Conservation (phyloP, 2,888 invertebrate species). For the Eupsilia transversa region DNA sequence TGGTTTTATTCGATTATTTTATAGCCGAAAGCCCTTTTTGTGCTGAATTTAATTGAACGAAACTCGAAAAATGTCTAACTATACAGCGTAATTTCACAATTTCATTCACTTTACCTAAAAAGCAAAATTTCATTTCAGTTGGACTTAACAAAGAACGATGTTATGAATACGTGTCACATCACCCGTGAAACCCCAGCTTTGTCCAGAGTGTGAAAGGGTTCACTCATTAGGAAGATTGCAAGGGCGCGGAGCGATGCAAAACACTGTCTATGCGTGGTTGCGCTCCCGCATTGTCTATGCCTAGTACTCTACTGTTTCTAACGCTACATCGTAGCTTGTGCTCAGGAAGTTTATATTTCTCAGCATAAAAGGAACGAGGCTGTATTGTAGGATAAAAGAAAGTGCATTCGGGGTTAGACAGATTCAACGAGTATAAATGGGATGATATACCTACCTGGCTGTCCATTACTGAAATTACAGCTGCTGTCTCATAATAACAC, state of each 20-base stretch:
- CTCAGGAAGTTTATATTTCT: constrained; percentile 84
- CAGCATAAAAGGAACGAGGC: constrained; percentile 80
- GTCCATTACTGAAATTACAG: constrained; percentile 82
- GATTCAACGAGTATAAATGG: constrained; percentile 76
- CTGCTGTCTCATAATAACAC: constrained; percentile 7
- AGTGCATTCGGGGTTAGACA: constrained; percentile 83
- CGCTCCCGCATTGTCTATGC: constrained; percentile 82
- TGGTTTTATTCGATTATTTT: background rate
- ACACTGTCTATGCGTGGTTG: constrained; percentile 83
- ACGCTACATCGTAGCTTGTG: constrained; percentile 75
- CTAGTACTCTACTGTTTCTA: constrained; percentile 79
- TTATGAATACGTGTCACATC: constrained; percentile 86
- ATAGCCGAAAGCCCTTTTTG: background rate
- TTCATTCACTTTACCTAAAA: constrained; percentile 61
- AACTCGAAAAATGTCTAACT: background rate
- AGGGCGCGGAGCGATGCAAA: constrained; percentile 83
- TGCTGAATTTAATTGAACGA: constrained; percentile 4
- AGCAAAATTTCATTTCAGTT: constrained; percentile 77
- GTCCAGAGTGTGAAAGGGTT: constrained; percentile 89
- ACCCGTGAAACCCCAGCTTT: constrained; percentile 88
- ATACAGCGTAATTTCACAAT: constrained; percentile 40
- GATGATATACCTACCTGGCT: constrained; percentile 68
- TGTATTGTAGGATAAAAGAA: constrained; percentile 78
- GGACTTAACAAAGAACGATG: constrained; percentile 82
- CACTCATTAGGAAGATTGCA: constrained; percentile 91